These are phyloP conservation scores for Knipowitschia caucasica DNA, from an alignment of 2,797 vertebrate species.

Conservation along the genomic window DNA sequence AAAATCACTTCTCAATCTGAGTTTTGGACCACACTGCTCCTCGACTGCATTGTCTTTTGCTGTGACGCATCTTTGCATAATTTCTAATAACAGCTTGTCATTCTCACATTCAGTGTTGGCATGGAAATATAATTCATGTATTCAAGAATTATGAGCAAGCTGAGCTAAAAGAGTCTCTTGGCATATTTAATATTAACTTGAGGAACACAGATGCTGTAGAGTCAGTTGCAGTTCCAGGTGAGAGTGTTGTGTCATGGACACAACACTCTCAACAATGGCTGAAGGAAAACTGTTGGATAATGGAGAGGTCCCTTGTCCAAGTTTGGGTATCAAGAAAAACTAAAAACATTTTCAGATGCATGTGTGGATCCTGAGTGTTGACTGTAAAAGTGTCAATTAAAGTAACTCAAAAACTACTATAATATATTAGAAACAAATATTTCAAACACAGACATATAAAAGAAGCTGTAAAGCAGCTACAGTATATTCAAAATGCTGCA, in stretches of 20 bases:
- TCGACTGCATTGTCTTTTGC: neutral
- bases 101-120: constrained; percentile 17
- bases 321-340: too few relatives aligned
- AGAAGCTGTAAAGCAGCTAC: too few relatives aligned
- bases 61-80: constrained; percentile 20
- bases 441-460: too few relatives aligned
- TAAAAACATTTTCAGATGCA: too few relatives aligned
- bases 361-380: too few relatives aligned
- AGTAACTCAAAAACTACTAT: too few relatives aligned
- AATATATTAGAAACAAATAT: too few relatives aligned
- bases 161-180: constrained; percentile 21
- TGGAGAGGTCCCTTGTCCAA: too few relatives aligned
- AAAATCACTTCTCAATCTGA: too few relatives aligned
- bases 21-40: neutral
- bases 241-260: constrained; percentile 1
- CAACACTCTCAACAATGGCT: constrained; percentile 5
- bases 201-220: constrained; percentile 8
- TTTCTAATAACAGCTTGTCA: constrained; percentile 10
- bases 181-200: constrained; percentile 32
- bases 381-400: too few relatives aligned
- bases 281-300: constrained; percentile 3
- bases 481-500: too few relatives aligned
- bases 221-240: constrained; percentile 8
- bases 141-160: constrained; percentile 30
- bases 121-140: constrained; percentile 41